Evolutionary conservation across 1,140 invertebrate genomes (phyloP), one percentile per base, ranked within the genome.

Genomic region (Drosophila equinoxialis): DNA sequence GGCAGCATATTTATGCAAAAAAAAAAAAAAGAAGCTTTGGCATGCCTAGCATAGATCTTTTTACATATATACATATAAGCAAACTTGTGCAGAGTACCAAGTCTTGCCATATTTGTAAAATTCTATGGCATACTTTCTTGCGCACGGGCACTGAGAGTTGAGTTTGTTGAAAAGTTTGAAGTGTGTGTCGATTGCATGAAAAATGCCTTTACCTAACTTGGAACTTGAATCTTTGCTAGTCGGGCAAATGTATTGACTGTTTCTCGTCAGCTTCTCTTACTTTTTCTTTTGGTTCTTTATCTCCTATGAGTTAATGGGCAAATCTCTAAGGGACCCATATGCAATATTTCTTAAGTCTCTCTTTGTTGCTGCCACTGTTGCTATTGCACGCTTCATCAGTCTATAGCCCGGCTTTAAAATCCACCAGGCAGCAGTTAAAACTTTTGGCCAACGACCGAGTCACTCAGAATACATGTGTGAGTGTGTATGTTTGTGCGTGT

Each of bases 361-460:
- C 51, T 55, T 42, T 67, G 37, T 57, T 30, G 54, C 45, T 23
- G 48, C 57, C 48, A 41, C 42, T 48, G 39, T 8, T 4, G 37
- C 48, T 62, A 41, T 45, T 51, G 45, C 45, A 51, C 20, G 45
- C 45, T 51, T 51, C 63, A 74, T 69, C 64, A 67, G 45, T 51
- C 17, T 14, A 26, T 62, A 30, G 66, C 39, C 63, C 11, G 10
- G 8, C 75, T 86, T 83, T 70, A 83, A 83, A 83, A 79, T 77
- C 77, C 77, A 77, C 79, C 68, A 68, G 79, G 68, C 79, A 70
- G 77, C 76, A 83, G 77, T 87, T 86, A 79, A 86, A 87, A 86
- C 73, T 87, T 87, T 77, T 33, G 68, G 79, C 68, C 71, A 67
- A 63, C 69, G 20, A 51, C 45, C 17, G 6, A 51, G 20, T 23